Base-by-base conservation (phyloP, 2,888 invertebrate genomes). In the Mylabris sibirica region DNA sequence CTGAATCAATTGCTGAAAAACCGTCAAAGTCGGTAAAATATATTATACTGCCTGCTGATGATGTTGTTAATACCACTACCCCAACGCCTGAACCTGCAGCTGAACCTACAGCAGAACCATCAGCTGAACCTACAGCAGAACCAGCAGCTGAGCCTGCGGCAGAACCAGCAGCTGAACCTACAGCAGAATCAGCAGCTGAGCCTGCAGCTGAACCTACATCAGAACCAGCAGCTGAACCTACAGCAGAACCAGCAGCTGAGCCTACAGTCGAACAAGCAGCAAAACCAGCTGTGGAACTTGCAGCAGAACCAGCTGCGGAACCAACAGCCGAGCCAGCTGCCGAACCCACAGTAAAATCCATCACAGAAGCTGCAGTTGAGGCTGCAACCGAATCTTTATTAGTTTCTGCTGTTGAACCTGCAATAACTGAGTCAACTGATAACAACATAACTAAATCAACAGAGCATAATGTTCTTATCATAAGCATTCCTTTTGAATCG, bases 121-220 rank as follows among this genome's bases (percentile, higher is more conserved):
- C 72, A 17, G 57, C 76, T n/a, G 77, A 80, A 73, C 72, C 77
- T 14, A 71, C 80, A 70, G 68, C 77, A 67, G 76, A 78, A 76
- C 72, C 79, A 66, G 69, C 76, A 26, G 20, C 84, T n/a, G 77
- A 75, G 64, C 73, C 81, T 5, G 34, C 78, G 63, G 75, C 11
- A 0, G 12, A 78, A 76, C 74, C 78, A 60, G 66, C 66, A 64
- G 34, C 74, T 57, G 72, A 77, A 68, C 69, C 30, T 14, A 26
- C 12, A 38, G 12, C 35, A 0, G 12, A 9, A 2, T 2, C 35
- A 11, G 11, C 9, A 12, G 38, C 3, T 3, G 38, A 38, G 11
- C 38, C 30, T 24, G 26, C 11, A 70, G 68, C 77, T 68, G 76
- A 78, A 75, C 72, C 79, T 67, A 69, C 76, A 26, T 17, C 84